Base-by-base conservation (phyloP, 2,888 invertebrate genomes). In the Plebejus melissa region DNA sequence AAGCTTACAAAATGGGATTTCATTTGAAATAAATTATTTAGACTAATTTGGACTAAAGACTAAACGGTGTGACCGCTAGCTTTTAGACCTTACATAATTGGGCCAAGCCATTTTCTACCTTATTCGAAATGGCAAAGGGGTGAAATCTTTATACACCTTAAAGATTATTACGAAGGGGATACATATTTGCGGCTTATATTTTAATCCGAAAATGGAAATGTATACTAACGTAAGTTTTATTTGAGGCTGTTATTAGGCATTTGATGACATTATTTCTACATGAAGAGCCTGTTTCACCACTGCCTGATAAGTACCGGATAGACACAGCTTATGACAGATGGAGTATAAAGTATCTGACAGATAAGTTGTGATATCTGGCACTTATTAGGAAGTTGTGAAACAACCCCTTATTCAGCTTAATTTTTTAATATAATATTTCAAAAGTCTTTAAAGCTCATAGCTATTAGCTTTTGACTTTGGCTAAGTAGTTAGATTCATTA, bases 1-100 rank as follows among this genome's bases (percentile, higher is more conserved):
- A 60, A 60, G 28, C 60, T 60, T 60, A 60, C 60, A 60, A 60
- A 60, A 60, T 60, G 60, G 9, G 3, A 60, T 60, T 60, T 60
- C 60, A 60, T 60, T 28, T 7, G 60, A 60, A 60, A 60, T 28
- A 60, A 60, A 60, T 60, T 60, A 28, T 60, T 60, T 11, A 60
- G 60, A 60, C 60, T 60, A 60, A 60, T 60, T 60, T 60, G 60
- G 60, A 28, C 9, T 28, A 60, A 60, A 60, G 60, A 60, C 60
- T 60, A 28, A 28, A 28, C 60, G 22, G 11, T 22, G 60, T 28
- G 60, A 60, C 60, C 60, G 28, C 28, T 28, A 60, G 60, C 22
- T 28, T 60, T 60, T 22, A 60, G 22, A 28, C 60, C 9, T 28
- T 60, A 60, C 28, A 28, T 60, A 28, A 28, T 28, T 60, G 28